Evolutionary conservation across 2,797 vertebrate species (phyloP), one percentile per base, ranked within the genome.

Genomic region (Spinus pinus): DNA sequence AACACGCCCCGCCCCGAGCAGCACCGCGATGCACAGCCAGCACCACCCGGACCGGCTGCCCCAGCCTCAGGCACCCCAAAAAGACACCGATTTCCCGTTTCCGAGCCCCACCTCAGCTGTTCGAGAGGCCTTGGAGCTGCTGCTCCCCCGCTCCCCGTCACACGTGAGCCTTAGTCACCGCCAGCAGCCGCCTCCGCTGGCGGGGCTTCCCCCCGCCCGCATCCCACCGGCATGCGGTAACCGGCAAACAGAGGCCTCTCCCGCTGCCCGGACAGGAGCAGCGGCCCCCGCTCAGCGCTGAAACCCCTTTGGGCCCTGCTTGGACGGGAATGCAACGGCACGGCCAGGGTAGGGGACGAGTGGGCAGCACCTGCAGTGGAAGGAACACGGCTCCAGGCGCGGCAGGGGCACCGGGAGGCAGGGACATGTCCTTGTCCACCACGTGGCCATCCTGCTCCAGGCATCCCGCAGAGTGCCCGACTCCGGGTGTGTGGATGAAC

Each of bases 141-240:
- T 33, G 16, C 39, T 62, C 60, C 18, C 5, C 42, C 62, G 15
- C 61, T 75, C 54, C 58, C 53, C 23, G 1, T 5, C 67, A 5
- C 93, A 57, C 18, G 25, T 79, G 90, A 91, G 87, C 70, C 33
- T 86, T 46, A 73, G 65, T 94, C 94, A 88, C 86, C 2, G 6
- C 46, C 92, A 42, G 77, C 94, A 86, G 78, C 81, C 28, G 4
- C 75, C 72, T 57, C 50, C 6, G 0, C 44, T 61, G 17, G n/a
- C 7, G 1, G 22, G 39, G 14, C 1, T 62, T 10, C 31, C 33
- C 77, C 33, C 37, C 23, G 33, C 33, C 4, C 12, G 2, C 58
- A 80, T 35, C 89, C 44, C 88, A 37, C 65, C 57, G 65, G 44
- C 49, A 57, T 69, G 23, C 4, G 41, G 71, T 44, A 74, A 51